phyloP scores from a whole-genome alignment of 1,140 invertebrate genomes.

The Atta texana region DNA sequence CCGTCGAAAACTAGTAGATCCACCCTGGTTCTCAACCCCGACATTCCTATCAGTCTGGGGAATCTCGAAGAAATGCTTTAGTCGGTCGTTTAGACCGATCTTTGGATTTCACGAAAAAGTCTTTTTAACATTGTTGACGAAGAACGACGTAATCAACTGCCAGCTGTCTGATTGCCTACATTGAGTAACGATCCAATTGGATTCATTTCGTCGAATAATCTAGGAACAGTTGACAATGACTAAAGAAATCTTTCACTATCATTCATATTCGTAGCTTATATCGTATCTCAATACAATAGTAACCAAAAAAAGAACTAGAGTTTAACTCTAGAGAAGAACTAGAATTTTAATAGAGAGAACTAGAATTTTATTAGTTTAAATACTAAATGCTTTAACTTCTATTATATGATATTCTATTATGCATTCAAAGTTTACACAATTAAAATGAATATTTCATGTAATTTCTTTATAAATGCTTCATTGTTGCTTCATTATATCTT shows the following conservation, averaged over 20 bases:
- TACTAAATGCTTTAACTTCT: background rate
- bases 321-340: background rate
- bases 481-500: too few species aligned
- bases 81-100: background rate
- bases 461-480: background rate
- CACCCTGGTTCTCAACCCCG: conserved; percentile 33
- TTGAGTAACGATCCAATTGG: conserved; percentile 19
- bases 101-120: conserved; percentile 26
- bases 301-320: background rate
- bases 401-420: background rate
- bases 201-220: conserved; percentile 55
- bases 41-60: conserved; percentile 74
- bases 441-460: background rate
- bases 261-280: background rate
- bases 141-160: conserved; percentile 71
- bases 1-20: conserved; percentile 40
- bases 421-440: too few species aligned
- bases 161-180: conserved; percentile 67
- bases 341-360: too few species aligned
- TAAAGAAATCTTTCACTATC: conserved; percentile 34
- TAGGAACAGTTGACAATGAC: conserved; percentile 8
- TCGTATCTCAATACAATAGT: background rate
- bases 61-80: conserved; percentile 55
- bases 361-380: background rate
- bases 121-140: conserved; percentile 67